Evolutionary conservation across 2,113 vertebrate species (phyloP).

Genomic region (Xiphophorus hellerii): DNA sequence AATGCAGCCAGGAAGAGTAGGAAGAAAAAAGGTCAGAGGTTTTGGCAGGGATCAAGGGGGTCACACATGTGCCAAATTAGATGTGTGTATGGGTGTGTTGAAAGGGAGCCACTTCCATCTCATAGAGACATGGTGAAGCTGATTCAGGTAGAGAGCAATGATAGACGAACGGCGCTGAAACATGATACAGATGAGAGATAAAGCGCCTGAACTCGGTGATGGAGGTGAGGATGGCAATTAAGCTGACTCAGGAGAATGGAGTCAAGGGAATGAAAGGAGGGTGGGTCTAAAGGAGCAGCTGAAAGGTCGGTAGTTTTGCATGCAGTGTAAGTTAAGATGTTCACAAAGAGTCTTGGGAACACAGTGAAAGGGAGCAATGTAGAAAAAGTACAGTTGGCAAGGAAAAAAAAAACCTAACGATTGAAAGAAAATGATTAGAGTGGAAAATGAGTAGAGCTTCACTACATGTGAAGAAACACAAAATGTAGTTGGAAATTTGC

Average conservation of each 20-base stretch:
- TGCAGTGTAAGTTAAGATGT: slow-evolving; percentile 25
- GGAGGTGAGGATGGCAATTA: slow-evolving; percentile 63
- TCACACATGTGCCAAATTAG: slow-evolving; percentile 57
- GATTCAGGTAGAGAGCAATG: slow-evolving; percentile 51
- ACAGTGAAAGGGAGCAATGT: slow-evolving; percentile 17
- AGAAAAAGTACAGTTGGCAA: slow-evolving; percentile 11
- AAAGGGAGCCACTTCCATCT: slow-evolving; percentile 9
- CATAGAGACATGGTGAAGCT: slow-evolving; percentile 24
- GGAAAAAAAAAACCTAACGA: neutral
- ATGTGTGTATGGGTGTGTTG: slow-evolving; percentile 16
- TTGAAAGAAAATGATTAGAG: slow-evolving; percentile 39
- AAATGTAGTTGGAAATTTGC: slow-evolving; percentile 44
- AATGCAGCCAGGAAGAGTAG: slow-evolving; percentile 55
- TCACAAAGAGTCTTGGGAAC: slow-evolving; percentile 37
- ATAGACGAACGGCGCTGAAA: slow-evolving; percentile 33
- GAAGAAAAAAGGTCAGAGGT: slow-evolving; percentile 55
- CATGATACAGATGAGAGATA: slow-evolving; percentile 50
- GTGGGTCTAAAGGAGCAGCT: slow-evolving; percentile 32
- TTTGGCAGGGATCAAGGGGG: slow-evolving; percentile 24
- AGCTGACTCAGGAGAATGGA: slow-evolving; percentile 68
- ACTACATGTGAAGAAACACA: slow-evolving; percentile 56
- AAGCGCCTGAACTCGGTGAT: slow-evolving; percentile 44
- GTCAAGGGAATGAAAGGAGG: slow-evolving; percentile 37
- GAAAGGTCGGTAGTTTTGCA: slow-evolving; percentile 48
- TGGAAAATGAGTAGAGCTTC: slow-evolving; percentile 17